A percentile compares a stretch with the other conserved stretches of the same genome.
Conservation (phyloP, 2,888 invertebrate genomes). For the Trissolcus japonicus region DNA sequence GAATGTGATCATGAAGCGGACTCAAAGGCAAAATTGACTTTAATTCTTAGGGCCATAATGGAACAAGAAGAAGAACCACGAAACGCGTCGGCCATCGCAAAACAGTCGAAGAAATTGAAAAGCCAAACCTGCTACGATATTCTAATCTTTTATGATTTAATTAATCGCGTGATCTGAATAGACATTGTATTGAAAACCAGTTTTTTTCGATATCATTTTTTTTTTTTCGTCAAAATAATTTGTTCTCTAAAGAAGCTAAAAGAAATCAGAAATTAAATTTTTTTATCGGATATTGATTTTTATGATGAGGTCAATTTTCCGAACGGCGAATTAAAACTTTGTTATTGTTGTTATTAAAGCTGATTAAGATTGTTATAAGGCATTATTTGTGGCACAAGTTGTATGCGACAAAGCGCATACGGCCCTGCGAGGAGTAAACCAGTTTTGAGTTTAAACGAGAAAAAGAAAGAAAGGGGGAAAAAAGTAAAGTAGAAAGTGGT, state of each 20-base stretch:
- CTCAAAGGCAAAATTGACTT: constrained; percentile 36
- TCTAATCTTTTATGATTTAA: constrained; percentile 46
- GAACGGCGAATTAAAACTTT: too few species aligned
- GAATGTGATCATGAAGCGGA: constrained; percentile 9
- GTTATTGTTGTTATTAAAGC: constrained; percentile 14
- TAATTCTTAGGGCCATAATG: constrained; percentile 33
- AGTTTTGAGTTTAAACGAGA: constrained; percentile 48
- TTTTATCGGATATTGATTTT: not conserved
- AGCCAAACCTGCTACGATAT: constrained; percentile 34
- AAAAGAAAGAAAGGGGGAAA: constrained; percentile 48
- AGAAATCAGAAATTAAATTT: not conserved
- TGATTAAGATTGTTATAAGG: constrained; percentile 23
- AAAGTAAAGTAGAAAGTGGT: constrained; percentile 75
- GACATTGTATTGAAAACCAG: constrained; percentile 1
- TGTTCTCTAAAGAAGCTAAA: not conserved
- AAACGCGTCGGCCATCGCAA: constrained; percentile 4
- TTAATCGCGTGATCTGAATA: constrained; percentile 41
- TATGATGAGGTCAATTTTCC: too few species aligned
- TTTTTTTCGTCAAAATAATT: too few species aligned
- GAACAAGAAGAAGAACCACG: constrained; percentile 35
- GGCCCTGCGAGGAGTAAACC: constrained; percentile 56
- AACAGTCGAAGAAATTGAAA: constrained; percentile 21
- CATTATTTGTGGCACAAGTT: constrained; percentile 25
- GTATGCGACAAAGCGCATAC: constrained; percentile 39
- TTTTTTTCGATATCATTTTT: not conserved